Conservation (phyloP, 2,113 vertebrate genomes). For the Papio anubis region DNA sequence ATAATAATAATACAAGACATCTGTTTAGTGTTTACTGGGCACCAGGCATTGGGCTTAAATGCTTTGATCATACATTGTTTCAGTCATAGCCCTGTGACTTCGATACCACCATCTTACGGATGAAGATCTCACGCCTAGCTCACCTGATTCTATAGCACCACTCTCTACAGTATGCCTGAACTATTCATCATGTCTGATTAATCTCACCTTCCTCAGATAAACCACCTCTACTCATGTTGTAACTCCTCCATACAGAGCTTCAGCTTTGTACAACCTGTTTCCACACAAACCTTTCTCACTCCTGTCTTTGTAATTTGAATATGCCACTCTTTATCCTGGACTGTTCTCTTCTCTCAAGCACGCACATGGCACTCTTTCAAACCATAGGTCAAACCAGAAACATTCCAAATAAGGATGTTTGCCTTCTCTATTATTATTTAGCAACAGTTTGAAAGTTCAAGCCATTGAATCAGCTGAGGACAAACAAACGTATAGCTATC, state of each 20-base stretch:
- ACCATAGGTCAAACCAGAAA: neutral
- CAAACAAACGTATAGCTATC: neutral
- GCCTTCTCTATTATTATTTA: neutral
- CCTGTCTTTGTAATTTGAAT: neutral
- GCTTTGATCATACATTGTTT: neutral
- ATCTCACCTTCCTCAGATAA: neutral
- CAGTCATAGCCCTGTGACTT: neutral
- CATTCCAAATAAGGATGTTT: neutral
- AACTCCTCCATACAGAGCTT: neutral
- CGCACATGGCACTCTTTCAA: neutral
- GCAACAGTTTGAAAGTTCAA: neutral
- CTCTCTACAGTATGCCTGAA: neutral
- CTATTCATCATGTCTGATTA: rapidly evolving
- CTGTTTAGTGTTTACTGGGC: neutral
- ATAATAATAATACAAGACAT: neutral
- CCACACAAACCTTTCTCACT: neutral
- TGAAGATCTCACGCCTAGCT: neutral
- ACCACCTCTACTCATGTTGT: neutral
- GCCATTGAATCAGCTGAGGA: neutral
- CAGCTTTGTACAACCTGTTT: neutral
- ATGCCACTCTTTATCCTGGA: neutral
- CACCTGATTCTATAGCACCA: neutral
- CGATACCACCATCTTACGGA: neutral
- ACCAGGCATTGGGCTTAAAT: neutral
- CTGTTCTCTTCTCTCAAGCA: neutral